Base-by-base conservation (phyloP, 1,140 invertebrate genomes). In the Brachionus paranguensis region DNA sequence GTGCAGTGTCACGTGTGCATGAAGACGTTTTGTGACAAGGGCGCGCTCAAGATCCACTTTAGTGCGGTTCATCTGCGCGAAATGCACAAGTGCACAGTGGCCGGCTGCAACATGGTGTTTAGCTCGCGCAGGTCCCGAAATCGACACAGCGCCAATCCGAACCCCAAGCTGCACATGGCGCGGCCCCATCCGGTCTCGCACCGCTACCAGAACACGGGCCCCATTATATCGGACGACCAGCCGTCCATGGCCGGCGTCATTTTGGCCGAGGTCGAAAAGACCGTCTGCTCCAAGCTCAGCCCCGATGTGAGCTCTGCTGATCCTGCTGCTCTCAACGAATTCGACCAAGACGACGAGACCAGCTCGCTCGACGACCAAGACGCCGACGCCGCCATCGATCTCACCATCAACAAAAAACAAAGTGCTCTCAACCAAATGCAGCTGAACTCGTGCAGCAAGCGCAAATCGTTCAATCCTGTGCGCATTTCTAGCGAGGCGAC, bases 11-110 rank as follows among this genome's bases (percentile, higher is more conserved):
- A 97, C 87, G 96, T 97, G 43, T 99, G 98, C 88, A 91, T 98
- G 76, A 99, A 99, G 89, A 99, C 97, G 37, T 99, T 99, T 90
- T 99, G 98, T 91, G 98, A 99, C 91, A 99, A 99, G 74, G 96
- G 96, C 78, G 98, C 98, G 0, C 91, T 99, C 1, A 99, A 99
- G 90, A 99, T 99, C 27, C 98, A 99, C 88, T 99, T 98, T 88
- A 98, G 96, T 65, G 97, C 98, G 0, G 98, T 99, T 6, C 98
- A 99, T 89, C 89, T 99, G 83, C 92, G 95, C 20, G 98, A 99
- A 91, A 99, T 99, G 97, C 97, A 99, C 89, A 96, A 96, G 88
- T 99, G 97, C 88, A 98, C 96, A 0, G 96, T 99, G 0, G 94
- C 96, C 87, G 97, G 97, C 0, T 99, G 97, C 90, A 98, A 95